Percentiles rank a stretch among this genome's conserved stretches.
Evolutionary conservation across 2,113 vertebrate genomes (phyloP).

Genomic region (Melanerpes aurifrons): DNA sequence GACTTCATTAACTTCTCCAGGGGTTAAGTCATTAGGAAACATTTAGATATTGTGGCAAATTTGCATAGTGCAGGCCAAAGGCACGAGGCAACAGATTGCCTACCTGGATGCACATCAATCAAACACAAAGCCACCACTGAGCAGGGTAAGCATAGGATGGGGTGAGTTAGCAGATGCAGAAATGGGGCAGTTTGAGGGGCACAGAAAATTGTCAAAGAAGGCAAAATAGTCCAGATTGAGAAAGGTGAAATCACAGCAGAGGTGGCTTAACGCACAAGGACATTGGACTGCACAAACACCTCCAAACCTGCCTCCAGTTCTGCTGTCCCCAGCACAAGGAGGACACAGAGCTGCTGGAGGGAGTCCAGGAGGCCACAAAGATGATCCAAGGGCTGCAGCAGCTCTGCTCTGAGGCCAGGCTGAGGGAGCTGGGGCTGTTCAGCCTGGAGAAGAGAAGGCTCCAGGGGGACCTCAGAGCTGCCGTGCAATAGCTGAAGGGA

Average conservation of each 20-base stretch:
- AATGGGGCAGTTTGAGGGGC: neutral
- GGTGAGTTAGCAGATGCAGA: neutral
- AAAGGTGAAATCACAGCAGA: neutral
- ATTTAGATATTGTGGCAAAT: neutral
- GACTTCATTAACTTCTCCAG: neutral
- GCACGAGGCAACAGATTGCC: neutral
- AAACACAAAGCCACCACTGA: neutral
- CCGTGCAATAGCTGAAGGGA: too few relatives aligned
- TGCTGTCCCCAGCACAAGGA: too few relatives aligned
- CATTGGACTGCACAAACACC: neutral
- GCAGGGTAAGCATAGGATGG: fast-evolving
- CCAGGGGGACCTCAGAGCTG: too few relatives aligned
- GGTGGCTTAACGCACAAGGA: neutral
- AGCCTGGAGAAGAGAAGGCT: too few relatives aligned
- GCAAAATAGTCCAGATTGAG: neutral
- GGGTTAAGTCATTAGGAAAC: neutral
- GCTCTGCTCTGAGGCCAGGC: too few relatives aligned
- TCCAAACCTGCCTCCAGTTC: too few relatives aligned
- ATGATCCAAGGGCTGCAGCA: too few relatives aligned
- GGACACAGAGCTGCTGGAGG: too few relatives aligned
- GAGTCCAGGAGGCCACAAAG: too few relatives aligned
- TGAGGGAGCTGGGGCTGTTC: too few relatives aligned
- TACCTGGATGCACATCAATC: neutral
- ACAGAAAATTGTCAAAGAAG: neutral
- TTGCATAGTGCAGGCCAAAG: neutral